Conservation (phyloP, 2,888 invertebrate genomes). For the Drosophila mettleri region DNA sequence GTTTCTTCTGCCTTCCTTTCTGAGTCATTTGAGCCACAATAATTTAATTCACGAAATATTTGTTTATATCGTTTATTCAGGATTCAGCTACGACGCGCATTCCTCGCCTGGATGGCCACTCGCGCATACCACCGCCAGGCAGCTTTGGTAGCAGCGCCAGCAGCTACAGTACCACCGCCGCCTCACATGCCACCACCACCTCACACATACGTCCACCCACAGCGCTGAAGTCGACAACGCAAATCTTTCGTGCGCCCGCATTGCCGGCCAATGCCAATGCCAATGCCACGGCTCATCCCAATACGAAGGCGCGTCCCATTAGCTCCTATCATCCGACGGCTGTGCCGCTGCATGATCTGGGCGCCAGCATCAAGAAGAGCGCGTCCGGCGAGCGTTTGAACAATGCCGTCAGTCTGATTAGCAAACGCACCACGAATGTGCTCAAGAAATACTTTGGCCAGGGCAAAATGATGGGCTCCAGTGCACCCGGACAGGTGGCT, state of each 20-base stretch:
- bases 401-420: conserved; percentile 77
- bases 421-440: conserved; percentile 79
- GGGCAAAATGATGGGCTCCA: conserved; percentile 30
- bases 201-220: conserved; percentile 67
- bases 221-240: conserved; percentile 53
- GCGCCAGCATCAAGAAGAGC: conserved; percentile 77
- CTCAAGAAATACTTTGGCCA: conserved; percentile 81
- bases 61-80: conserved; percentile 65
- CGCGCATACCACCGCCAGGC: conserved; percentile 83
- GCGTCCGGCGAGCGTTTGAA: conserved; percentile 80
- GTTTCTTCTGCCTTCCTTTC: background rate
- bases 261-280: conserved; percentile 53
- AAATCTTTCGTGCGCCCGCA: conserved; percentile 74
- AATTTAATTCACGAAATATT: background rate
- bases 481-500: no score
- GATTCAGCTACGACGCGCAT: conserved; percentile 83
- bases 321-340: conserved; percentile 56
- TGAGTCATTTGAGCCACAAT: conserved; percentile 10
- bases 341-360: conserved; percentile 50
- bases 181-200: conserved; percentile 27
- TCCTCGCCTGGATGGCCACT: conserved; percentile 82
- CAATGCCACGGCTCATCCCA: background rate
- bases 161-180: conserved; percentile 9
- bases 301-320: conserved; percentile 45
- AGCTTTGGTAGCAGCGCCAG: conserved; percentile 56